Evolutionary conservation across 1,140 invertebrate genomes (phyloP).

Genomic region (Orussus abietinus): DNA sequence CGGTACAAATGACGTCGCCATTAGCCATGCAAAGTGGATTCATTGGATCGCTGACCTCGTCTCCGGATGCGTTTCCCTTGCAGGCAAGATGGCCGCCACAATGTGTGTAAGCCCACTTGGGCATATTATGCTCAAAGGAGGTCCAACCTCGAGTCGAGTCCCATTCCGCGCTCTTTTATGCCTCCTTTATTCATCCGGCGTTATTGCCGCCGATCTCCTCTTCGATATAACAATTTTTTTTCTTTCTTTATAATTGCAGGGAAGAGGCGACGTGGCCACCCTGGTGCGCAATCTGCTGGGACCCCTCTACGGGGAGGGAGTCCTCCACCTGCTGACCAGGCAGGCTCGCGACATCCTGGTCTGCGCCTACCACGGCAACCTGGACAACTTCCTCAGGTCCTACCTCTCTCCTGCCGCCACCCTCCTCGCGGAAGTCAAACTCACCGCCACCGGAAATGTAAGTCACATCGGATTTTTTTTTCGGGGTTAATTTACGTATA

Average conservation of each 20-base stretch:
- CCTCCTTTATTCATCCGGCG: too few species aligned
- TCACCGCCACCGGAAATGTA: constrained; percentile 41
- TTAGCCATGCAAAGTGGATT: neutral
- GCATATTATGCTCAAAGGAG: too few species aligned
- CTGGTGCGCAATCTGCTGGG: constrained; percentile 63
- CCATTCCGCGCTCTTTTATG: too few species aligned
- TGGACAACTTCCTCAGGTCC: constrained; percentile 59
- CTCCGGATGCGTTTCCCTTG: neutral
- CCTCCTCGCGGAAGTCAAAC: constrained; percentile 53
- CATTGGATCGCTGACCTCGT: neutral
- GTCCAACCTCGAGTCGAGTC: too few species aligned
- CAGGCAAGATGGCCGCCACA: too few species aligned
- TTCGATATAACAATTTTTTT: constrained; percentile 6
- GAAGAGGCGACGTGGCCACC: constrained; percentile 54
- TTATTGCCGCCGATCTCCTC: too few species aligned
- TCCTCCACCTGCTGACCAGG: constrained; percentile 60
- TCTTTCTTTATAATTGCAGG: constrained; percentile 37
- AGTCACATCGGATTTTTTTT: too few species aligned
- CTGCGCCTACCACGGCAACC: constrained; percentile 61
- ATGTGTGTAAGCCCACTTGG: neutral
- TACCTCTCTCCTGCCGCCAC: constrained; percentile 62
- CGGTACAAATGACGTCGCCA: too few species aligned
- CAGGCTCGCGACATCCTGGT: constrained; percentile 66
- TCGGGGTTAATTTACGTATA: too few species aligned
- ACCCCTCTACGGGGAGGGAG: constrained; percentile 56